phyloP scores from a whole-genome alignment of 2,888 invertebrate genomes.

The Actias luna region DNA sequence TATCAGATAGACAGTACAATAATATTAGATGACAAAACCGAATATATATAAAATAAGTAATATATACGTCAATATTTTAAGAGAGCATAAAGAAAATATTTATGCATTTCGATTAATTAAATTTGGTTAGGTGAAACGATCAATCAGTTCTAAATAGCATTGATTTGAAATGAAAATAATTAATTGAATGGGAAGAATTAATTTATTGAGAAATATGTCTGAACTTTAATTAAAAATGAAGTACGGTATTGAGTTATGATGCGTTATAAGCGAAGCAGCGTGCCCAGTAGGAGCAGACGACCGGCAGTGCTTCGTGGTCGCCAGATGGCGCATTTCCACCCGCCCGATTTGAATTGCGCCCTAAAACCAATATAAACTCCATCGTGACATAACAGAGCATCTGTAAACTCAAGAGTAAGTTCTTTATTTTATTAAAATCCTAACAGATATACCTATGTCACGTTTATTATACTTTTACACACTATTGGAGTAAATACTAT shows the following conservation, averaged over 20 bases:
- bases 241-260: background rate
- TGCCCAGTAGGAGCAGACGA: slow-evolving; percentile 68
- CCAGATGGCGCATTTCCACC: slow-evolving; percentile 57
- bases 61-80: background rate
- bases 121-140: background rate
- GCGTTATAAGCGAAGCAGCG: slow-evolving; percentile 62
- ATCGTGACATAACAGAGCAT: slow-evolving; percentile 18
- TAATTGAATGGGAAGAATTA: background rate
- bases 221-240: background rate
- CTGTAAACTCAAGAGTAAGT: background rate
- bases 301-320: slow-evolving; percentile 52
- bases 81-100: background rate
- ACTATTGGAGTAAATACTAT: no score
- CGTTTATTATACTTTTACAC: background rate
- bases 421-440: background rate
- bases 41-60: no score
- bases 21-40: no score
- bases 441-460: background rate
- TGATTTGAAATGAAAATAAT: no score
- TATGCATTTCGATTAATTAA: background rate
- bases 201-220: background rate
- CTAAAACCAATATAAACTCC: slow-evolving; percentile 48
- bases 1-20: no score
- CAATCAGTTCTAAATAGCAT: background rate
- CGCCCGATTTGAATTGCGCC: slow-evolving; percentile 57